Base-by-base conservation (phyloP, 2,113 vertebrate species). In the Rhizomys pruinosus region DNA sequence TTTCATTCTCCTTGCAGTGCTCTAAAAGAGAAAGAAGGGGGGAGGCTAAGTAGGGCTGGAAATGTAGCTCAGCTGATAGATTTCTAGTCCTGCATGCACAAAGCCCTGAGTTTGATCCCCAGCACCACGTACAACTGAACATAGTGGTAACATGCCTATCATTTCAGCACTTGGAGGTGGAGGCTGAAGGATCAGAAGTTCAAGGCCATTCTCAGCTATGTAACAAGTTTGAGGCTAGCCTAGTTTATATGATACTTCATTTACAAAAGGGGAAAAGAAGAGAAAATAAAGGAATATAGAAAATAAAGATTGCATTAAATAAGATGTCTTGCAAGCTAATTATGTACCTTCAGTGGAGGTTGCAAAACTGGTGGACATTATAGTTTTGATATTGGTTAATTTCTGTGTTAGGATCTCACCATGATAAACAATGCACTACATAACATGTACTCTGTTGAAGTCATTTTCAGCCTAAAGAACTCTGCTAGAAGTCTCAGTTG, bases 401-500 rank as follows among this genome's bases (percentile, higher is more conserved):
- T 98, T 69, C 97, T 99, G 15, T 98, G 47, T 99, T 3, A 96
- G 98, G 98, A 63, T 98, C 98, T 79, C 98, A 98, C 47, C 98
- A 99, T 17, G 98, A 99, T 80, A 99, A 97, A 98, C 97, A 96
- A 99, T 98, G 99, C 0, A 98, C 99, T 99, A 99, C 97, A 99
- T 99, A 97, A 98, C 98, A 99, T 99, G 96, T 99, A 99, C 97
- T 99, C 99, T 0, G 98, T 99, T 15, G 99, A 99, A 98, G 99
- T 91, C 98, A 0, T 97, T 99, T 47, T 99, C 99, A 0, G 98
- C 99, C 73, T 95, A 99, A 99, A 97, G 98, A 99, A 96, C 97
- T 98, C 99, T 91, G 97, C 98, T 0, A 98, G 98, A 97, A 98
- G 79, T 97, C 97, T 47, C 98, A 99, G 42, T 95, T 98, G 80